These are phyloP conservation scores for Phyto melanocephala DNA, from an alignment of 2,888 invertebrate genomes.

Conservation along the genomic window DNA sequence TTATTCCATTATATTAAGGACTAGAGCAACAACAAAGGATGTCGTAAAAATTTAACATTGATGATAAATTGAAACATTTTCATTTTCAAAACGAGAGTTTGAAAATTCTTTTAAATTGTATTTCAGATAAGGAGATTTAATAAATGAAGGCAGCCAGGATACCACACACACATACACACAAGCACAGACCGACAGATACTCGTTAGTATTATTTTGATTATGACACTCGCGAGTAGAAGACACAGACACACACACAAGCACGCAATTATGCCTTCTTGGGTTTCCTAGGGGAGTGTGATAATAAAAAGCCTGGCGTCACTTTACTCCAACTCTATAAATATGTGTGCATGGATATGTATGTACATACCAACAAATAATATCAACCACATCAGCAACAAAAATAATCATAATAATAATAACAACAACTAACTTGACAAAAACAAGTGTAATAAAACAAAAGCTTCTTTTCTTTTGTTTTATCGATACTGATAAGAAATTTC, in stretches of 20 bases:
- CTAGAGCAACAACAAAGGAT: slow-evolving; percentile 19
- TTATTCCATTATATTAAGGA: not conserved
- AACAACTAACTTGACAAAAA: slow-evolving; percentile 59
- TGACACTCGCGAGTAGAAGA: slow-evolving; percentile 69
- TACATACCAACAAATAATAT: slow-evolving; percentile 49
- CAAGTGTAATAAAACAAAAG: slow-evolving; percentile 67
- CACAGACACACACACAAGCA: not conserved
- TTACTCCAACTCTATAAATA: slow-evolving; percentile 12
- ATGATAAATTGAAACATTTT: slow-evolving; percentile 61
- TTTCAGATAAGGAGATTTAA: slow-evolving; percentile 58
- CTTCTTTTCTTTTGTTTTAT: slow-evolving; percentile 26
- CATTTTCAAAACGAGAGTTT: slow-evolving; percentile 36
- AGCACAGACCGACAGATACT: slow-evolving; percentile 25
- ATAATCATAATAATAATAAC: slow-evolving; percentile 40
- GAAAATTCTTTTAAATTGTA: slow-evolving; percentile 58
- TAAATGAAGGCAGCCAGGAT: slow-evolving; percentile 19
- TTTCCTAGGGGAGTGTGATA: slow-evolving; percentile 32
- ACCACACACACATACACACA: not conserved
- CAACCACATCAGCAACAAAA: slow-evolving; percentile 35
- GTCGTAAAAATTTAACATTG: slow-evolving; percentile 50
- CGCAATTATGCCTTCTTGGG: slow-evolving; percentile 15
- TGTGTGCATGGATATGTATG: too few relatives aligned
- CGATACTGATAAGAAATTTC: slow-evolving; percentile 48
- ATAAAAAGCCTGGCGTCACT: slow-evolving; percentile 45
- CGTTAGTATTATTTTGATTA: slow-evolving; percentile 76